Conservation (phyloP, 2,797 vertebrate genomes). For the Pseudomugil gertrudae region DNA sequence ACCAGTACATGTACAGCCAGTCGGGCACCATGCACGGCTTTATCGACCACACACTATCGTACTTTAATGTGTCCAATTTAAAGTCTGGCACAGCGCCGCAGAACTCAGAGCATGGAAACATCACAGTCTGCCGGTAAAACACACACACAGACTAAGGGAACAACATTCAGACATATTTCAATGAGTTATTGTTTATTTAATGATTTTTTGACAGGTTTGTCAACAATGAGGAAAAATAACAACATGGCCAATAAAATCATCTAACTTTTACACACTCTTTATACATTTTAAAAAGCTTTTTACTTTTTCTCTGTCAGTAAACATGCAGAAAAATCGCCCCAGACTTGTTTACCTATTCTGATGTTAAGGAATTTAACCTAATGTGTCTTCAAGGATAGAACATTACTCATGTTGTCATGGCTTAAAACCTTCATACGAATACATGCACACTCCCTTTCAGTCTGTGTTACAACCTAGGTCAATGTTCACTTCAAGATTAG, state of each 20-base stretch:
- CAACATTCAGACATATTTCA: no score
- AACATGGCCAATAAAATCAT: neutral
- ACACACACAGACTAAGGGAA: neutral
- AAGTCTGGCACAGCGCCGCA: slow-evolving; percentile 87
- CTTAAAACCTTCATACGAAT: neutral
- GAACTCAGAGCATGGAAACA: slow-evolving; percentile 75
- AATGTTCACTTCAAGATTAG: slow-evolving; percentile 9
- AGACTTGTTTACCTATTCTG: neutral
- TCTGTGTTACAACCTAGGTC: neutral
- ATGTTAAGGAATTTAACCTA: neutral
- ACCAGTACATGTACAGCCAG: slow-evolving; percentile 93
- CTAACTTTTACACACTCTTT: neutral
- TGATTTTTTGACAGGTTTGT: no score
- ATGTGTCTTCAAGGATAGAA: neutral
- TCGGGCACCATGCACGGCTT: slow-evolving; percentile 96
- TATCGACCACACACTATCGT: slow-evolving; percentile 95
- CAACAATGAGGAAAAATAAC: neutral
- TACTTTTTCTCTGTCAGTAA: neutral
- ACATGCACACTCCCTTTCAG: neutral
- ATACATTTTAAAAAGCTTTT: neutral
- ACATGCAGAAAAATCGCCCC: neutral
- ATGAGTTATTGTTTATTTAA: neutral
- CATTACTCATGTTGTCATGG: neutral
- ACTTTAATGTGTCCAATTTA: slow-evolving; percentile 95
- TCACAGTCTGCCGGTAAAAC: slow-evolving; percentile 90